phyloP scores from a whole-genome alignment of 2,113 vertebrate species.

The Spermophilus dauricus region DNA sequence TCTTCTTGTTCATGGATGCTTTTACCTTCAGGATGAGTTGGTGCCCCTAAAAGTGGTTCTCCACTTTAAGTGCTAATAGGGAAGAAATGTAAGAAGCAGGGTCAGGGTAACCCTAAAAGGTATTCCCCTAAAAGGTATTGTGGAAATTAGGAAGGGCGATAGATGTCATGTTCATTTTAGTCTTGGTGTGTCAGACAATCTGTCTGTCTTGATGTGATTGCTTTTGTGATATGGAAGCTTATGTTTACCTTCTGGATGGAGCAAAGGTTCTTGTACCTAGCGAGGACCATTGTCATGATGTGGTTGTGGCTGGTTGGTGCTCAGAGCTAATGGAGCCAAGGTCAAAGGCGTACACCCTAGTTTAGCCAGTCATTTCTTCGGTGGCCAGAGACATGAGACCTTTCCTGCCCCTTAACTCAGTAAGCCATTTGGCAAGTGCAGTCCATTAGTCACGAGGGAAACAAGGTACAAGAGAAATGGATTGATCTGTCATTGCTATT shows the following conservation, averaged over 20 bases:
- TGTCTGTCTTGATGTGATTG: not conserved
- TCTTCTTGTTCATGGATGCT: not conserved
- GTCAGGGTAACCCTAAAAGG: not conserved
- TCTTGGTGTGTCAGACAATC: not conserved
- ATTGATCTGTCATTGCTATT: not conserved
- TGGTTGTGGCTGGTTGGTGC: not conserved
- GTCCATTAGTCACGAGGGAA: not conserved
- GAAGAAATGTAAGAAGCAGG: conserved; percentile 11
- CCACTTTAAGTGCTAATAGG: not conserved
- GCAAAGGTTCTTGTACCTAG: not conserved
- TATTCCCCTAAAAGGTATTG: not conserved
- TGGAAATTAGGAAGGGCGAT: not conserved
- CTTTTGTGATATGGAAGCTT: not conserved
- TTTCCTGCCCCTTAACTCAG: not conserved
- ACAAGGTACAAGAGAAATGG: not conserved
- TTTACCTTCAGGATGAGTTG: not conserved
- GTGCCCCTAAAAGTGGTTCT: not conserved
- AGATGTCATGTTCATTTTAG: not conserved
- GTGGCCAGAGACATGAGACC: not conserved
- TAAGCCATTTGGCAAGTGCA: not conserved
- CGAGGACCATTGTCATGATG: not conserved
- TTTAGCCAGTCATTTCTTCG: conserved; percentile 14
- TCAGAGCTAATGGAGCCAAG: not conserved
- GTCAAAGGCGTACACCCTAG: not conserved
- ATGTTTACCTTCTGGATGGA: not conserved